These are phyloP conservation scores for Zalophus californianus DNA, from an alignment of 2,797 vertebrate genomes.

Conservation along the genomic window DNA sequence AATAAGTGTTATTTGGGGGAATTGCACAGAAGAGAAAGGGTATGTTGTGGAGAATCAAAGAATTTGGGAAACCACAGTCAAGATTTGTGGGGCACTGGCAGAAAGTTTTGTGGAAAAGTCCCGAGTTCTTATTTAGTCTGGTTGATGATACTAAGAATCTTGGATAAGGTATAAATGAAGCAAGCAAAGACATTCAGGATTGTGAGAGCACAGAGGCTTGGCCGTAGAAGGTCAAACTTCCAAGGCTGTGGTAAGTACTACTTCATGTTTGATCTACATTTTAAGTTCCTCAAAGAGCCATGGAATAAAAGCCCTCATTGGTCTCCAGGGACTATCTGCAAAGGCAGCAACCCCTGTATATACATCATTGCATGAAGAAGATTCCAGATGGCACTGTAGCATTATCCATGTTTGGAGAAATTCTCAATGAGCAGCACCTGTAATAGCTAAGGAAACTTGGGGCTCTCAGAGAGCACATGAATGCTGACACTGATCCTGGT, in stretches of 20 bases:
- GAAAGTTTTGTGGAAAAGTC: conserved; percentile 17
- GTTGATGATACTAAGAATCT: neutral
- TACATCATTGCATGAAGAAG: conserved; percentile 85
- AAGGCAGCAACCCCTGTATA: conserved; percentile 86
- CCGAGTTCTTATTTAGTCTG: conserved; percentile 4
- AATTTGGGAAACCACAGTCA: neutral
- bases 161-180: neutral
- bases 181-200: neutral
- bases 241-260: neutral
- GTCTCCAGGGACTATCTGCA: conserved; percentile 86
- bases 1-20: conserved; percentile 11
- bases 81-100: neutral
- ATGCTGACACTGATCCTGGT: conserved; percentile 88
- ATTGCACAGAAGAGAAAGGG: conserved; percentile 7
- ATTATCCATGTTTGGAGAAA: conserved; percentile 87
- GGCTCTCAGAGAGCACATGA: conserved; percentile 79
- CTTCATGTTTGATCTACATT: neutral
- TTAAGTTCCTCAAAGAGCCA: conserved; percentile 31
- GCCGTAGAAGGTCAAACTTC: neutral
- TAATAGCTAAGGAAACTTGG: conserved; percentile 80
- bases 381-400: conserved; percentile 85
- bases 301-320: neutral
- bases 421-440: conserved; percentile 81
- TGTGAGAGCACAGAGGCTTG: neutral
- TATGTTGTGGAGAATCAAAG: neutral